Evolutionary conservation across 2,113 vertebrate genomes (phyloP).

Genomic region (Archilochus colubris): DNA sequence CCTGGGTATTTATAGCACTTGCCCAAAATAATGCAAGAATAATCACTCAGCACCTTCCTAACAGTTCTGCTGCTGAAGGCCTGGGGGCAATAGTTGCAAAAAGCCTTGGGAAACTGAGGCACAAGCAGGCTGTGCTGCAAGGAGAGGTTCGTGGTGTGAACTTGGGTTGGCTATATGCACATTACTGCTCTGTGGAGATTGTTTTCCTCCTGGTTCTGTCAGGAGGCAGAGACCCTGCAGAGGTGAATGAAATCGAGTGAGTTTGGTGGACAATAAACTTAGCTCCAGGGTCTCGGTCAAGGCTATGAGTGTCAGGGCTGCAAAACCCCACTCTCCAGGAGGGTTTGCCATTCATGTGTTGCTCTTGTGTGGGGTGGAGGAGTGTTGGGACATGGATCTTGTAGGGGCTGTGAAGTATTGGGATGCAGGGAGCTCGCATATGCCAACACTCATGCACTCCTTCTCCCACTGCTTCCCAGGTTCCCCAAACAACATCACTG

Average conservation of each 20-base stretch:
- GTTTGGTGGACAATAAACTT: neutral
- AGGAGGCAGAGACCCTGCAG: neutral
- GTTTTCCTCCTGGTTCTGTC: neutral
- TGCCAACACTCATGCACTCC: fast-evolving
- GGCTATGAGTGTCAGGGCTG: fast-evolving
- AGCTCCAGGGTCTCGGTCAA: neutral
- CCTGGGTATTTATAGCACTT: slow-evolving; percentile 65
- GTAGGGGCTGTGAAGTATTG: fast-evolving
- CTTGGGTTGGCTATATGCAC: neutral
- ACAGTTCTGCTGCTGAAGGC: slow-evolving; percentile 23
- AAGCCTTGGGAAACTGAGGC: slow-evolving; percentile 60
- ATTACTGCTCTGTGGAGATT: neutral
- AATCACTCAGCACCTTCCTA: slow-evolving; percentile 62
- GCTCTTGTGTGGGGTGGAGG: neutral
- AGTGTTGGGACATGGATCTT: too few species aligned
- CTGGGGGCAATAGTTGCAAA: neutral
- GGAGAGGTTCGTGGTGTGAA: neutral
- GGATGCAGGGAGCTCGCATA: fast-evolving
- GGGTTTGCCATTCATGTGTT: fast-evolving
- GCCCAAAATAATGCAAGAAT: slow-evolving; percentile 53
- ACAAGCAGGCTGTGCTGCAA: neutral
- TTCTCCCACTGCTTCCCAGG: fast-evolving
- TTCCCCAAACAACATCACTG: neutral
- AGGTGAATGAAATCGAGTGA: neutral
- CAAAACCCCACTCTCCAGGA: neutral